These are phyloP conservation scores for Muscidifurax raptorellus DNA, from an alignment of 1,140 invertebrate genomes.

Conservation along the genomic window DNA sequence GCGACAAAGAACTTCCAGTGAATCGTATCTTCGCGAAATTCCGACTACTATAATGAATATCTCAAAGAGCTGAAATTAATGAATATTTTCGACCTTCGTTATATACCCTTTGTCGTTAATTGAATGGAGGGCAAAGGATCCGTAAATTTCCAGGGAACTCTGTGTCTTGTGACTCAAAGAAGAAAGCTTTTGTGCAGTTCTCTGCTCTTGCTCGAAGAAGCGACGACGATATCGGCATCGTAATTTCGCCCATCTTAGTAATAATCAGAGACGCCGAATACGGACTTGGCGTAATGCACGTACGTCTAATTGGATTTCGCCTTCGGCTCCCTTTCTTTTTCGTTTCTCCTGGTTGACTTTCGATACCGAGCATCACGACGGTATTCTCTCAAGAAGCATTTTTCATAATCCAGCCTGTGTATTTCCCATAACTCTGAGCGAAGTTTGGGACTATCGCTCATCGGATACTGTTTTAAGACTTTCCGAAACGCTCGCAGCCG, in stretches of 20 bases:
- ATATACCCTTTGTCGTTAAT: not conserved
- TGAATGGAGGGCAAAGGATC: not conserved
- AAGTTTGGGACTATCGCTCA: not conserved
- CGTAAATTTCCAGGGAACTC: not conserved
- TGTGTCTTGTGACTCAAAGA: not conserved
- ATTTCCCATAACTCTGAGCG: not conserved
- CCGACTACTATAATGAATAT: not conserved
- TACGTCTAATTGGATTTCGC: slow-evolving; percentile 2
- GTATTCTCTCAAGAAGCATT: too few species aligned
- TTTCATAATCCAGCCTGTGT: not conserved
- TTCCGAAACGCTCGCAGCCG: not conserved
- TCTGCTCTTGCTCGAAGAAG: not conserved
- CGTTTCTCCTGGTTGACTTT: not conserved
- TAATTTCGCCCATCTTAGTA: not conserved
- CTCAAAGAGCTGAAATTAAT: not conserved
- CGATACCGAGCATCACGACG: not conserved
- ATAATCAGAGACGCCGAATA: not conserved
- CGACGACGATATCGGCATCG: not conserved
- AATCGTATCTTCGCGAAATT: not conserved
- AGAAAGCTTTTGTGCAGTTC: not conserved
- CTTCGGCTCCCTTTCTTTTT: not conserved
- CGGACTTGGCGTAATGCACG: slow-evolving; percentile 28
- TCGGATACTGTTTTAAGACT: not conserved
- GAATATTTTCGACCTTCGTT: slow-evolving; percentile 5
- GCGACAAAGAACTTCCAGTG: not conserved